Percentiles rank a stretch among this genome's conserved stretches.
Conservation (phyloP, 2,797 vertebrate species). For the Onychomys arenicola region DNA sequence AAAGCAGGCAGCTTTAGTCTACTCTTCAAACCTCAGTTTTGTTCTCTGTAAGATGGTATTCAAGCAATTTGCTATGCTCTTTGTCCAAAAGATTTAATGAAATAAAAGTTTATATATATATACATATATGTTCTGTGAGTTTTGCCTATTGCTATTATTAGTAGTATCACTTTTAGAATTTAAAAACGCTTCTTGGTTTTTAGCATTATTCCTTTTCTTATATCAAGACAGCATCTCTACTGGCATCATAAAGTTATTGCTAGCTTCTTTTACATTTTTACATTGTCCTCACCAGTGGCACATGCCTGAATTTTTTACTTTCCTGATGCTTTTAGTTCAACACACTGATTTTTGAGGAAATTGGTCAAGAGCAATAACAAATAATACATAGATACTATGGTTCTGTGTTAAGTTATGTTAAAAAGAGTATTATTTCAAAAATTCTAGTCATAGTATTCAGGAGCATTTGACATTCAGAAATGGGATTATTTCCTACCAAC, state of each 20-base stretch:
- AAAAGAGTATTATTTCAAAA: not conserved
- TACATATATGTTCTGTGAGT: not conserved
- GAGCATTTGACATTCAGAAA: not conserved
- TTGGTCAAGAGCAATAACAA: not conserved
- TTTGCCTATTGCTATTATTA: not conserved
- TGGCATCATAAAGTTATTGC: not conserved
- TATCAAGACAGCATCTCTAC: not conserved
- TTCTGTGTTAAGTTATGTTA: not conserved
- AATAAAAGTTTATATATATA: not conserved
- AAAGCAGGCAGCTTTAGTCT: not conserved
- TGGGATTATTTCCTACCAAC: not conserved
- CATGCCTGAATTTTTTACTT: constrained; percentile 1
- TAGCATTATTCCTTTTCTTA: not conserved
- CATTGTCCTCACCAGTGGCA: not conserved
- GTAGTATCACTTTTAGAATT: constrained; percentile 20
- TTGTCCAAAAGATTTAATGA: not conserved
- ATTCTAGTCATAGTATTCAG: not conserved
- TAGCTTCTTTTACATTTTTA: not conserved
- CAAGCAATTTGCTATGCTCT: not conserved
- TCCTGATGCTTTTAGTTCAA: not conserved
- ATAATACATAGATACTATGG: not conserved
- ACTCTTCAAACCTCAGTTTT: not conserved
- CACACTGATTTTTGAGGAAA: not conserved
- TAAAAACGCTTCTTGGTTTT: not conserved
- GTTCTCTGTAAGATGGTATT: not conserved